Conservation (phyloP, 2,797 vertebrate genomes). For the Ambastaia sidthimunki region DNA sequence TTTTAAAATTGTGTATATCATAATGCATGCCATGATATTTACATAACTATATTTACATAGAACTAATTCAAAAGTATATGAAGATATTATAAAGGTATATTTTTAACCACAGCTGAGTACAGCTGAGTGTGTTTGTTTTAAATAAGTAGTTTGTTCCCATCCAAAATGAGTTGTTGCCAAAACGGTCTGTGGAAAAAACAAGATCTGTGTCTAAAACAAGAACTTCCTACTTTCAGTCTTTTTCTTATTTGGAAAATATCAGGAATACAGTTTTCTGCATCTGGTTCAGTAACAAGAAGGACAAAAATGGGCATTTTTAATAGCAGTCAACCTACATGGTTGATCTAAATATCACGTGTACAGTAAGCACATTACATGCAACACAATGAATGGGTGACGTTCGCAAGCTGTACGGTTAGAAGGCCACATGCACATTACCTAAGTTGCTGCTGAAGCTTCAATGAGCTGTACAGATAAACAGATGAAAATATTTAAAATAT, state of each 20-base stretch:
- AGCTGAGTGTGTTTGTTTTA: background rate
- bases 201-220: background rate
- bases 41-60: background rate
- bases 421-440: constrained; percentile 77
- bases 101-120: background rate
- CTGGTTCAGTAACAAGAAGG: background rate
- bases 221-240: background rate
- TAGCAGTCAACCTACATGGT: background rate
- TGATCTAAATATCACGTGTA: constrained; percentile 15
- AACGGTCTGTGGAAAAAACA: background rate
- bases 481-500: constrained; percentile 68
- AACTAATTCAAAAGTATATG: background rate
- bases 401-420: constrained; percentile 61
- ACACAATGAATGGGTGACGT: constrained; percentile 44
- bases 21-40: background rate
- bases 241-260: background rate
- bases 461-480: constrained; percentile 82
- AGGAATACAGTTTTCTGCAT: background rate
- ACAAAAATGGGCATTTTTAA: background rate
- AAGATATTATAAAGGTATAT: too few relatives aligned
- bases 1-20: too few relatives aligned
- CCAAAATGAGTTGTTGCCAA: background rate
- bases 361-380: constrained; percentile 40
- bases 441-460: constrained; percentile 83
- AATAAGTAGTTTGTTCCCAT: background rate